These are phyloP conservation scores for Cassiopea andromeda DNA, from an alignment of 30 jellyfish, hydroid and myxozoan species.

Conservation along the genomic window DNA sequence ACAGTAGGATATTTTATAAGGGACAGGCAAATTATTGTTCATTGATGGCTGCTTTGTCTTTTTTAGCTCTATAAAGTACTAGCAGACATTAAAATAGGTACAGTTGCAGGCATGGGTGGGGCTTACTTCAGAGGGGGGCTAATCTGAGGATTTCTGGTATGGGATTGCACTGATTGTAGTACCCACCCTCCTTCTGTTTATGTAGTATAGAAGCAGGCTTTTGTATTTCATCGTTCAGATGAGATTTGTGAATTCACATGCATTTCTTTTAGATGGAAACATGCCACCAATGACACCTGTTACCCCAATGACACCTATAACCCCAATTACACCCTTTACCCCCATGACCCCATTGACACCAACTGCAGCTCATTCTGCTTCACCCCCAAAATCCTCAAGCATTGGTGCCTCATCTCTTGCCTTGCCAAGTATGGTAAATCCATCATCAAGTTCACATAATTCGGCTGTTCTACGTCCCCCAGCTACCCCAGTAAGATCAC, in stretches of 20 bases:
- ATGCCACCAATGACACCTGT: constrained; percentile 98
- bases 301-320: constrained; percentile 94
- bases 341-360: constrained; percentile 80
- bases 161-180: too few species aligned
- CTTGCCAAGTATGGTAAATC: constrained; percentile 52
- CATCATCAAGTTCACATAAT: constrained; percentile 12
- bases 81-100: too few species aligned
- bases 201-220: neutral
- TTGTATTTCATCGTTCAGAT: too few species aligned
- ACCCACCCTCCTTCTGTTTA: too few species aligned
- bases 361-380: constrained; percentile 71
- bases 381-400: constrained; percentile 80
- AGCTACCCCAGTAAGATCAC: constrained; percentile 66
- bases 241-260: too few species aligned
- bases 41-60: too few species aligned
- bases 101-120: too few species aligned
- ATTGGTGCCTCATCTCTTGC: constrained; percentile 48
- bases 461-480: constrained; percentile 65
- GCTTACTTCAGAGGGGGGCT: too few species aligned
- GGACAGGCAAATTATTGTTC: too few species aligned
- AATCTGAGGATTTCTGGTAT: too few species aligned
- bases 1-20: too few species aligned
- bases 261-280: constrained; percentile 52
- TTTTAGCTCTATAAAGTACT: too few species aligned
- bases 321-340: constrained; percentile 91